phyloP scores from a whole-genome alignment of 2,113 vertebrate genomes.

The Accipiter cooperii region DNA sequence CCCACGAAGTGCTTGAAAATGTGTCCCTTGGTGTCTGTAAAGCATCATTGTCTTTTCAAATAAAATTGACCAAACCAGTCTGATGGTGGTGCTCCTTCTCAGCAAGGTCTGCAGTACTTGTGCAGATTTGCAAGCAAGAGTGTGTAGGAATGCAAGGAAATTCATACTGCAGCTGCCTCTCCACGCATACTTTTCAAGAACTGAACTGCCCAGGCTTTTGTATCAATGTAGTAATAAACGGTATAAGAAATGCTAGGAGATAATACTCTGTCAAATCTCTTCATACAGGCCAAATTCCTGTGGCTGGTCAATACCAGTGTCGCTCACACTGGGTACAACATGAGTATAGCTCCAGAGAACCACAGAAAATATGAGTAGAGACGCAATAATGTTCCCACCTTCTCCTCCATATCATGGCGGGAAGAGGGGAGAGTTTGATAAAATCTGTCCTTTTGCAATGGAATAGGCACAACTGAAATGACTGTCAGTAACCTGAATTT shows the following conservation, averaged over 20 bases:
- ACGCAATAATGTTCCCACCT: not conserved
- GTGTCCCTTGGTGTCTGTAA: not conserved
- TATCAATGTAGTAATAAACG: fast-evolving
- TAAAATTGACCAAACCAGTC: not conserved
- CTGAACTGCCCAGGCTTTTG: not conserved
- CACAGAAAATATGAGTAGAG: not conserved
- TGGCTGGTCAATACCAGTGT: not conserved
- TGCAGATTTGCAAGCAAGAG: not conserved
- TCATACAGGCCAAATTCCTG: not conserved
- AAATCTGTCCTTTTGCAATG: not conserved
- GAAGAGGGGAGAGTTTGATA: not conserved
- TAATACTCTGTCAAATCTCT: not conserved
- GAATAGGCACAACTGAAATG: not conserved
- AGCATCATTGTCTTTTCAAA: not conserved
- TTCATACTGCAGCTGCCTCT: not conserved
- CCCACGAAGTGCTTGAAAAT: not conserved
- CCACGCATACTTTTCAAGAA: not conserved
- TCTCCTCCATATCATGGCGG: not conserved
- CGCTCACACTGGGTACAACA: not conserved
- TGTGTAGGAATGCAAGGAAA: not conserved
- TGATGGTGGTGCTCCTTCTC: not conserved
- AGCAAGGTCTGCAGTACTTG: not conserved
- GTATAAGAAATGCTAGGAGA: not conserved
- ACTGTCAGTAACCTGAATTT: not conserved
- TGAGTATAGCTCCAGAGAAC: fast-evolving